These are phyloP conservation scores for Cepphus grylle DNA, from an alignment of 2,113 vertebrate genomes.

Conservation along the genomic window DNA sequence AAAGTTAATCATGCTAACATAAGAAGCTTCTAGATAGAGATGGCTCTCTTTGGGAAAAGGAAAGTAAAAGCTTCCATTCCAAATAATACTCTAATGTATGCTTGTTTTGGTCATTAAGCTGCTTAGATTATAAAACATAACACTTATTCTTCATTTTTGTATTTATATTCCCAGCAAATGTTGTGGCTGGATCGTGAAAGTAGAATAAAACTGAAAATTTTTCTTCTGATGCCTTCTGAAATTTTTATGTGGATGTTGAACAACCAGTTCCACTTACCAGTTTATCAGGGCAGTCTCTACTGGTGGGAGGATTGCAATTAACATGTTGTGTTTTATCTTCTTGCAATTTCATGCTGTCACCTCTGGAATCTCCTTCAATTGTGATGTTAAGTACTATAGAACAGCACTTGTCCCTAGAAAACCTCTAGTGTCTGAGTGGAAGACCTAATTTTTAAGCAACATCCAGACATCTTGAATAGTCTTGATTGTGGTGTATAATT, in stretches of 20 bases:
- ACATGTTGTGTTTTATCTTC: not conserved
- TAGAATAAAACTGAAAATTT: not conserved
- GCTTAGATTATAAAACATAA: not conserved
- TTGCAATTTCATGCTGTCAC: not conserved
- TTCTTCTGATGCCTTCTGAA: not conserved
- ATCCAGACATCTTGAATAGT: not conserved
- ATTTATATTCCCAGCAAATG: not conserved
- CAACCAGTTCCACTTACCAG: not conserved
- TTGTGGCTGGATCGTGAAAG: not conserved
- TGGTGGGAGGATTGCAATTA: not conserved
- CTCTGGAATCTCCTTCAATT: not conserved
- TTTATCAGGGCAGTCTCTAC: not conserved
- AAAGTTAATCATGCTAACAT: not conserved
- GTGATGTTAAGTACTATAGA: not conserved
- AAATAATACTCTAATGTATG: not conserved
- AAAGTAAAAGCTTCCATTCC: not conserved
- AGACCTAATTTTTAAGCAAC: not conserved
- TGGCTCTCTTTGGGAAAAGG: not conserved
- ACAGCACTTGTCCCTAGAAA: not conserved
- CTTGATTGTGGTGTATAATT: not conserved
- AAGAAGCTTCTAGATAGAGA: not conserved
- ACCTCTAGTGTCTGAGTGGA: not conserved
- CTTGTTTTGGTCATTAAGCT: not conserved
- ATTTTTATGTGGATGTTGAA: not conserved
- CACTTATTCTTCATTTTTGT: not conserved